These are phyloP conservation scores for Eclectus roratus DNA, from an alignment of 2,113 vertebrate species.

Conservation along the genomic window DNA sequence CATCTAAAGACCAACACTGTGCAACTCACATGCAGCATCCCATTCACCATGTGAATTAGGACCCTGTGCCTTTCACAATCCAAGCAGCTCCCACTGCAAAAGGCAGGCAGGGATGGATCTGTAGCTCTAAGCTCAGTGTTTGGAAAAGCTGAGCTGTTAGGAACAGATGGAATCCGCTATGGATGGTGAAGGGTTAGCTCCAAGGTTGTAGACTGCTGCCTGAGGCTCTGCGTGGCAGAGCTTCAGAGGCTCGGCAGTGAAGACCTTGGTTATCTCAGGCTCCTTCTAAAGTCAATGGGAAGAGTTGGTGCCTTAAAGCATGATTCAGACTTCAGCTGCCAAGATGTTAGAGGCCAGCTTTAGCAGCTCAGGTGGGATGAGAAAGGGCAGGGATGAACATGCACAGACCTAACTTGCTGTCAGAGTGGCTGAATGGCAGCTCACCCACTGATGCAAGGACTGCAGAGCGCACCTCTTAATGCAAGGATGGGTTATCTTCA, in stretches of 20 bases:
- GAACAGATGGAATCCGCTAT: background rate
- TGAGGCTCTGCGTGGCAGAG: background rate
- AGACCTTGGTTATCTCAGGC: background rate
- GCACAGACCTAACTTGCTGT: too few relatives aligned
- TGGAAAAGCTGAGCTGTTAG: background rate
- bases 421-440: background rate
- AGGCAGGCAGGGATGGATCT: background rate
- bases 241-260: background rate
- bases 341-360: accelerated
- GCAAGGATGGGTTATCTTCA: background rate
- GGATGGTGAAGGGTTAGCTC: background rate
- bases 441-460: background rate
- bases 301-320: background rate
- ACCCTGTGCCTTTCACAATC: background rate
- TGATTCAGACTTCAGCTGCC: background rate
- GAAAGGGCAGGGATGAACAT: background rate
- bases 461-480: background rate
- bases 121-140: background rate
- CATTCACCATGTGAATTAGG: background rate
- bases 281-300: background rate
- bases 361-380: background rate
- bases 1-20: background rate
- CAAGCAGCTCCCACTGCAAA: background rate
- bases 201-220: background rate
- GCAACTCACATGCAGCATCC: accelerated